Evolutionary conservation across 1,140 invertebrate species (phyloP).

Genomic region (Sinella curviseta): DNA sequence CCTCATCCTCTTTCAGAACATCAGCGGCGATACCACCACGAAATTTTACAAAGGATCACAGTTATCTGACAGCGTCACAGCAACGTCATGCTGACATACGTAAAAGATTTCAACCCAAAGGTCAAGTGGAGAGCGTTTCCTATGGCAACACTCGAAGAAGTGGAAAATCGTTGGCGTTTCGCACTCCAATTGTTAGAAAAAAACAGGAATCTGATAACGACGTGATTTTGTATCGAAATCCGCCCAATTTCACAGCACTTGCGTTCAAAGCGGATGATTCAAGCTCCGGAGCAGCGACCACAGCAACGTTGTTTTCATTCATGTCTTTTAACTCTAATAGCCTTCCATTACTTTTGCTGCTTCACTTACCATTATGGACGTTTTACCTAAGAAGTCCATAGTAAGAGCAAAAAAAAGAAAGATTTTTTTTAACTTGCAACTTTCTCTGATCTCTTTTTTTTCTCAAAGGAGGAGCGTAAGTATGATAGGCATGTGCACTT

Average conservation of each 20-base stretch:
- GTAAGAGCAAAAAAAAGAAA: no score
- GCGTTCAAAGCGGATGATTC: conserved; percentile 8
- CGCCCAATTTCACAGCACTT: not conserved
- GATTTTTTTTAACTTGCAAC: no score
- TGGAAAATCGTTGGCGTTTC: not conserved
- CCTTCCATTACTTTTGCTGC: no score
- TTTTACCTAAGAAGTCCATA: no score
- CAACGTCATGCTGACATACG: not conserved
- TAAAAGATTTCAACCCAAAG: conserved; percentile 27
- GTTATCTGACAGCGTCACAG: not conserved
- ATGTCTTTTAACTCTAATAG: no score
- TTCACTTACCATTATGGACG: no score
- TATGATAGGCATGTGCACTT: no score
- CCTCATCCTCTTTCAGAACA: not conserved
- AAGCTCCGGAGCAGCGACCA: not conserved
- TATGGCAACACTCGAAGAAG: not conserved
- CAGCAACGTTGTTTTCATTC: not conserved
- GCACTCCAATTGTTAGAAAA: not conserved
- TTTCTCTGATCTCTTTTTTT: no score
- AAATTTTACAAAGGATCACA: not conserved
- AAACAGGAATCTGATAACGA: not conserved
- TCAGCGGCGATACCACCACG: no score
- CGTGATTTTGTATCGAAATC: not conserved
- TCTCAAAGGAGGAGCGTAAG: no score
- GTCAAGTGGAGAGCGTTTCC: conserved; percentile 39